Conservation (phyloP, 2,888 invertebrate species). For the Xylota sylvarum region DNA sequence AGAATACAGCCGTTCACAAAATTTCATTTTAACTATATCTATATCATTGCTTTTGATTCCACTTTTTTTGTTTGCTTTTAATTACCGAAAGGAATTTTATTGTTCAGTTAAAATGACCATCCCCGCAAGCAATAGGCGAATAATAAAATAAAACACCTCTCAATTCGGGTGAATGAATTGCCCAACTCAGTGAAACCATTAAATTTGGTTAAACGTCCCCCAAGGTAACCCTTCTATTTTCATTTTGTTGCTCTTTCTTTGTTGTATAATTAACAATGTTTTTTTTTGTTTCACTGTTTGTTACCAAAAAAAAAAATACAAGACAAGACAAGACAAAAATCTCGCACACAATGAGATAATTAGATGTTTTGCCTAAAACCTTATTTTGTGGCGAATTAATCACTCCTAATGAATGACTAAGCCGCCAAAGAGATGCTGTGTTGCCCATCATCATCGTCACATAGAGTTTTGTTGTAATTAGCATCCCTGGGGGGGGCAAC, state of each 20-base stretch:
- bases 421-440: neutral
- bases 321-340: conserved; percentile 13
- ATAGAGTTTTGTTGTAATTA: conserved; percentile 41
- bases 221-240: conserved; percentile 32
- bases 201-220: conserved; percentile 13
- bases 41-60: too few relatives aligned
- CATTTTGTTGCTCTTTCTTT: neutral
- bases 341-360: conserved; percentile 56
- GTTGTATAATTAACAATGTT: conserved; percentile 3
- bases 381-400: conserved; percentile 63
- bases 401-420: conserved; percentile 66
- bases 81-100: neutral
- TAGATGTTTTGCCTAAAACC: conserved; percentile 60
- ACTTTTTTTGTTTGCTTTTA: neutral
- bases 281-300: conserved; percentile 60
- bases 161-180: conserved; percentile 16
- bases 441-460: conserved; percentile 15
- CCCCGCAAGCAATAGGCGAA: neutral
- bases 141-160: neutral
- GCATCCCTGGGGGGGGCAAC: conserved; percentile 1
- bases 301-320: conserved; percentile 57
- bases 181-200: conserved; percentile 15
- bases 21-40: too few relatives aligned
- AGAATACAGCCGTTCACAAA: too few relatives aligned
- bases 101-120: neutral